Conservation (phyloP, 2,797 vertebrate species). For the Tadarida brasiliensis region DNA sequence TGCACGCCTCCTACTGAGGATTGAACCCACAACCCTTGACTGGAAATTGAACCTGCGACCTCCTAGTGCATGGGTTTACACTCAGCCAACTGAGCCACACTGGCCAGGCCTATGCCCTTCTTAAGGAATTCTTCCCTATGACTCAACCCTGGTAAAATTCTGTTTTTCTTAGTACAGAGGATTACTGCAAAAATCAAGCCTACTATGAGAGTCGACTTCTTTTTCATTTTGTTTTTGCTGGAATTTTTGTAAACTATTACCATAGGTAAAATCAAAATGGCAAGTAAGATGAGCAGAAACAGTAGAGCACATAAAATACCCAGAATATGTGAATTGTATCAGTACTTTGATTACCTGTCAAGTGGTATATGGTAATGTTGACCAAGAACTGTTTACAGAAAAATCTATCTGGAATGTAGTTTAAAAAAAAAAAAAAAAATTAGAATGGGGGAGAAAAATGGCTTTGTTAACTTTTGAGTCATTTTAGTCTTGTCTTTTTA, state of each 20-base stretch:
- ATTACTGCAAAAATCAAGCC: not conserved
- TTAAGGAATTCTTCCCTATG: not conserved
- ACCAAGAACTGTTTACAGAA: slow-evolving; percentile 24
- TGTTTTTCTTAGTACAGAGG: not conserved
- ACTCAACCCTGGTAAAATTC: slow-evolving; percentile 20
- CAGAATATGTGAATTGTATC: slow-evolving; percentile 22
- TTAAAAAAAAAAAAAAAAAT: not conserved
- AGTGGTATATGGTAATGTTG: not conserved
- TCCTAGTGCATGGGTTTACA: too few relatives aligned
- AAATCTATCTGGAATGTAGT: not conserved
- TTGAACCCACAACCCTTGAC: too few relatives aligned
- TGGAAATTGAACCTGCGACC: too few relatives aligned
- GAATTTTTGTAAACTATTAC: slow-evolving; percentile 37
- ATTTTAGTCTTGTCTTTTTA: slow-evolving; percentile 41
- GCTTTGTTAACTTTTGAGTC: slow-evolving; percentile 36
- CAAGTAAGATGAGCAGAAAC: not conserved
- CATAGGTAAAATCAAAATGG: not conserved
- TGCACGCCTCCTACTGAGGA: too few relatives aligned
- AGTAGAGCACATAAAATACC: not conserved
- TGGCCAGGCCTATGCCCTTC: too few relatives aligned
- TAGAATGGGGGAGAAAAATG: not conserved
- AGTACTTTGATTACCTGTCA: not conserved
- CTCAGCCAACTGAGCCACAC: too few relatives aligned
- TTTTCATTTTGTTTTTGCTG: slow-evolving; percentile 21
- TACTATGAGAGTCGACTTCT: not conserved